These are phyloP conservation scores for Shinisaurus crocodilurus DNA, from an alignment of 2,113 vertebrate species.

Conservation along the genomic window DNA sequence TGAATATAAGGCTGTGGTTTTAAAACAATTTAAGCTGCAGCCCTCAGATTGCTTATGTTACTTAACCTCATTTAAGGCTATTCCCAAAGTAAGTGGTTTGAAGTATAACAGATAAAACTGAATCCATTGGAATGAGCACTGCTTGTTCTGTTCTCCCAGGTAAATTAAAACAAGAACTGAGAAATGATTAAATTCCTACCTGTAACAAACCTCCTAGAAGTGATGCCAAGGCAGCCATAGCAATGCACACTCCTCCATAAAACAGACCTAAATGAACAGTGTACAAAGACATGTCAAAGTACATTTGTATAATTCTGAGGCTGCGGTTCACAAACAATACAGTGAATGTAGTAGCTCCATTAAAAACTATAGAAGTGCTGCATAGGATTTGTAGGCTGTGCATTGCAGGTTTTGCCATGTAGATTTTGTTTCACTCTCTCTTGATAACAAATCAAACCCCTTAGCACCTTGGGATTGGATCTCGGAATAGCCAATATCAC, in stretches of 20 bases:
- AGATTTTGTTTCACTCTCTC: background rate
- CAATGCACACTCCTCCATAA: slow-evolving; percentile 90
- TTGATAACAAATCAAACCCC: background rate
- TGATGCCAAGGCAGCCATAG: slow-evolving; percentile 93
- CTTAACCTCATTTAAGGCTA: background rate
- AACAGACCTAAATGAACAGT: slow-evolving; percentile 82
- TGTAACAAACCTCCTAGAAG: slow-evolving; percentile 89
- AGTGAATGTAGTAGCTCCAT: background rate
- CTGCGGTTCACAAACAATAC: background rate
- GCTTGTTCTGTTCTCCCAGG: slow-evolving; percentile 41
- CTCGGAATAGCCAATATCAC: slow-evolving; percentile 8
- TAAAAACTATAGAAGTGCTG: background rate
- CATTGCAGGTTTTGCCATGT: background rate
- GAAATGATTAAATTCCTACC: slow-evolving; percentile 74
- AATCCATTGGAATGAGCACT: background rate
- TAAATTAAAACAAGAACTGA: background rate
- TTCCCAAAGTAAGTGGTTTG: background rate
- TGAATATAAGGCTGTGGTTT: background rate
- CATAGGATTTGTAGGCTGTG: background rate
- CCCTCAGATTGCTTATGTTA: background rate
- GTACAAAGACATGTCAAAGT: background rate
- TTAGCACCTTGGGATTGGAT: background rate
- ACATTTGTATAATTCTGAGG: background rate
- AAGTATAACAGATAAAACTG: slow-evolving; percentile 27
- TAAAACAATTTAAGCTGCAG: background rate